Evolutionary conservation across 2,113 vertebrate genomes (phyloP).

Genomic region (Hippocampus barbouri): DNA sequence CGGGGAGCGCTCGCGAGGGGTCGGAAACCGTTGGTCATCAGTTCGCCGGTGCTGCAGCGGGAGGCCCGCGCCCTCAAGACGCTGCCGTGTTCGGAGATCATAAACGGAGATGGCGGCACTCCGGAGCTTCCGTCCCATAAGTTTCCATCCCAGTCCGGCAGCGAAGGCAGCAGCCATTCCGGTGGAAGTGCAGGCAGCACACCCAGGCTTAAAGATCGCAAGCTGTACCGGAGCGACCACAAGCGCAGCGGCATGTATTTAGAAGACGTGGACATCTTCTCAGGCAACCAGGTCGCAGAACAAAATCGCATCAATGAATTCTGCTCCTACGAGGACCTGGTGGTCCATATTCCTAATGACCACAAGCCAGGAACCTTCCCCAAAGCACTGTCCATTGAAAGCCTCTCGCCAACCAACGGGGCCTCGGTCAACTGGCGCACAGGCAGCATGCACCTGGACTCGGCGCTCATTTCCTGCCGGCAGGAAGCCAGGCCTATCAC

Average conservation of each 20-base stretch:
- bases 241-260: constrained; percentile 93
- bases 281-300: constrained; percentile 68
- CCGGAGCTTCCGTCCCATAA: constrained; percentile 38
- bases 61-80: constrained; percentile 79
- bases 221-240: constrained; percentile 74
- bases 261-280: constrained; percentile 86
- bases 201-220: constrained; percentile 79
- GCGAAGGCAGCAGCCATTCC: constrained; percentile 81
- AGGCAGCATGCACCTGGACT: constrained; percentile 74
- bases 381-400: constrained; percentile 95
- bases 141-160: constrained; percentile 68
- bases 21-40: constrained; percentile 74
- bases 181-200: constrained; percentile 79
- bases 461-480: constrained; percentile 55
- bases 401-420: constrained; percentile 81
- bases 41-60: constrained; percentile 79
- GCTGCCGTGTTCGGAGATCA: constrained; percentile 76
- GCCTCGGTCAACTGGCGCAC: constrained; percentile 80
- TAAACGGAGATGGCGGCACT: constrained; percentile 72
- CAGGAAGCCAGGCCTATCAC: constrained; percentile 73
- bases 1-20: constrained; percentile 71
- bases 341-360: constrained; percentile 93
- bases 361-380: constrained; percentile 98
- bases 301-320: constrained; percentile 82
- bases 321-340: constrained; percentile 87